Conservation (phyloP, 2,797 vertebrate species). For the Simalia tracyae region DNA sequence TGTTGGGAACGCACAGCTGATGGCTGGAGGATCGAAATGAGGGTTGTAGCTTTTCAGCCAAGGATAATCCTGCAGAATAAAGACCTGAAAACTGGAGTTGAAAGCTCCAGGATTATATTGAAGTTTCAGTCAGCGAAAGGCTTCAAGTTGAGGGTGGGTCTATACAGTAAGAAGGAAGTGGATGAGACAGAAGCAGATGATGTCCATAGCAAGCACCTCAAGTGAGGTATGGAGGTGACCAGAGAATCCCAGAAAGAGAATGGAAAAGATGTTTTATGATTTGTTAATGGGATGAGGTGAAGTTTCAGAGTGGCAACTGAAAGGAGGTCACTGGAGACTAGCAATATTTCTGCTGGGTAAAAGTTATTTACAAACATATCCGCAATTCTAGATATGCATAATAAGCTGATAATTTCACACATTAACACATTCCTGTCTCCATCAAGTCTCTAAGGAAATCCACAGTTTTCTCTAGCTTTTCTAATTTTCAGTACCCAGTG, state of each 20-base stretch:
- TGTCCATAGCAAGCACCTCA: not conserved
- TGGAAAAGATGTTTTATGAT: not conserved
- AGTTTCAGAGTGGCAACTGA: not conserved
- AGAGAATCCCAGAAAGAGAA: not conserved
- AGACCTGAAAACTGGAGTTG: not conserved
- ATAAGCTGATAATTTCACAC: not conserved
- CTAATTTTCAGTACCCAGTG: not conserved
- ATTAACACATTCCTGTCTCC: not conserved
- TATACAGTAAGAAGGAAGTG: not conserved
- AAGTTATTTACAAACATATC: not conserved
- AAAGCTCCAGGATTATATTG: not conserved
- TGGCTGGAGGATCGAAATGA: not conserved
- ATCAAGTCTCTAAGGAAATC: not conserved
- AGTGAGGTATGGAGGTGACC: not conserved
- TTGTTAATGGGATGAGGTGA: not conserved
- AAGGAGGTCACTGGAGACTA: not conserved
- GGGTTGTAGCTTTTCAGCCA: not conserved
- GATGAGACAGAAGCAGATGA: not conserved
- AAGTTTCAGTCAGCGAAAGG: not conserved
- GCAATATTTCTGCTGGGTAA: not conserved
- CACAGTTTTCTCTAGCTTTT: not conserved
- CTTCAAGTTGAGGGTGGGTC: not conserved
- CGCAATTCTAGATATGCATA: not conserved
- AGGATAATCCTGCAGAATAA: not conserved
- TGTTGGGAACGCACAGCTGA: not conserved